Conservation (phyloP, 2,797 vertebrate species). For the Mastacembelus armatus region DNA sequence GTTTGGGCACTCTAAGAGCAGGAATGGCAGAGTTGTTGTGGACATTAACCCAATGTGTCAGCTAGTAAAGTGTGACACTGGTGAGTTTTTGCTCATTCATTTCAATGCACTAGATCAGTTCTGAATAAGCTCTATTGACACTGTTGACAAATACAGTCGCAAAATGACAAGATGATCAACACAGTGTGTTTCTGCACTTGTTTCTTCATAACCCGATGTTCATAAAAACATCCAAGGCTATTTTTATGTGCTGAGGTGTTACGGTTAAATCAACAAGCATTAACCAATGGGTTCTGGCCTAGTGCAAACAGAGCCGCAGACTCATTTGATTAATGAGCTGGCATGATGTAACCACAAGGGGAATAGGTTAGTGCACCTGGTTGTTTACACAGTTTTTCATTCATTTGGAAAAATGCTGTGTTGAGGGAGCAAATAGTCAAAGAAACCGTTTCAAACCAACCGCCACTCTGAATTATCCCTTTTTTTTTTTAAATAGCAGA, state of each 20-base stretch:
- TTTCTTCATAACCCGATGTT: background rate
- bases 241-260: constrained; percentile 71
- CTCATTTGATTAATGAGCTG: constrained; percentile 82
- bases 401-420: constrained; percentile 68
- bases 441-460: constrained; percentile 39
- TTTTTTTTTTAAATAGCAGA: constrained; percentile 51
- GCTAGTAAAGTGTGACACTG: background rate
- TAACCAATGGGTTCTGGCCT: constrained; percentile 67
- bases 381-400: constrained; percentile 76
- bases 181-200: background rate
- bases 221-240: constrained; percentile 45
- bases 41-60: background rate
- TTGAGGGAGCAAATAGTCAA: constrained; percentile 51
- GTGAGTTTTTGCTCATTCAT: background rate
- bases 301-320: constrained; percentile 74
- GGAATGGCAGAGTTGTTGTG: no score
- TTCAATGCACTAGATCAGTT: background rate
- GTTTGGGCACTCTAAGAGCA: no score
- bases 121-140: constrained; percentile 5
- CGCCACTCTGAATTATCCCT: constrained; percentile 48
- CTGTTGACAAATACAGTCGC: background rate
- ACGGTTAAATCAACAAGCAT: constrained; percentile 77
- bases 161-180: background rate
- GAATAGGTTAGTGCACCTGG: constrained; percentile 73
- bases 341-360: constrained; percentile 70